These are phyloP conservation scores for Drosophila nigromelanica DNA, from an alignment of 1,140 invertebrate species.

Conservation along the genomic window DNA sequence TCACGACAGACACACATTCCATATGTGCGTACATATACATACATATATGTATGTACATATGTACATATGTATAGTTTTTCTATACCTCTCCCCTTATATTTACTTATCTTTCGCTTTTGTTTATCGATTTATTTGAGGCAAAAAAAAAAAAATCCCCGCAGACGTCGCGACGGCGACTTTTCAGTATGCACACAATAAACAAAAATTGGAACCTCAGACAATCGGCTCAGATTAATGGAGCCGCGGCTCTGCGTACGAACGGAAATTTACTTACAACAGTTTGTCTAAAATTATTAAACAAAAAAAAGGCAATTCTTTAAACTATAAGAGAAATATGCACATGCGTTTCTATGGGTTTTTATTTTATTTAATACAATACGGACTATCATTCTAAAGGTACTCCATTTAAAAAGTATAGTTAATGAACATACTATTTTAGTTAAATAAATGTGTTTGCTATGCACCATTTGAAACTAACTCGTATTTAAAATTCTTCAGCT, in stretches of 20 bases:
- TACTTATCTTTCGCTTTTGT: not conserved
- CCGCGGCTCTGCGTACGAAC: not conserved
- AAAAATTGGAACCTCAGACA: slow-evolving; percentile 25
- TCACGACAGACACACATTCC: not conserved
- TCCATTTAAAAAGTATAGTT: too few relatives aligned
- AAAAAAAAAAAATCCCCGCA: not conserved
- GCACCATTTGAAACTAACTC: too few relatives aligned
- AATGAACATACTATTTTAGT: too few relatives aligned
- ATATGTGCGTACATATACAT: not conserved
- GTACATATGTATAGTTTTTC: not conserved
- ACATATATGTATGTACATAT: not conserved
- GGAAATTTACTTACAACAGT: slow-evolving; percentile 24
- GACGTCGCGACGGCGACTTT: slow-evolving; percentile 2
- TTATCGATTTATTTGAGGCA: not conserved
- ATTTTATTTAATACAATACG: too few relatives aligned
- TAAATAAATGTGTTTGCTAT: too few relatives aligned
- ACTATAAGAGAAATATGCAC: too few relatives aligned
- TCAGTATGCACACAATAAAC: slow-evolving; percentile 4
- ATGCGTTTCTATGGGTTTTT: too few relatives aligned
- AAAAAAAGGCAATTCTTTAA: too few relatives aligned
- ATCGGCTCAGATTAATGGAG: slow-evolving; percentile 43
- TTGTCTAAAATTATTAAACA: too few relatives aligned
- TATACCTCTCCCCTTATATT: not conserved
- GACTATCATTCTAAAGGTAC: too few relatives aligned
- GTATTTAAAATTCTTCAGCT: too few relatives aligned